A percentile compares a stretch with the other conserved stretches of the same genome.
phyloP scores from a whole-genome alignment of 2,113 vertebrate genomes.

The Mastomys natalensis region DNA sequence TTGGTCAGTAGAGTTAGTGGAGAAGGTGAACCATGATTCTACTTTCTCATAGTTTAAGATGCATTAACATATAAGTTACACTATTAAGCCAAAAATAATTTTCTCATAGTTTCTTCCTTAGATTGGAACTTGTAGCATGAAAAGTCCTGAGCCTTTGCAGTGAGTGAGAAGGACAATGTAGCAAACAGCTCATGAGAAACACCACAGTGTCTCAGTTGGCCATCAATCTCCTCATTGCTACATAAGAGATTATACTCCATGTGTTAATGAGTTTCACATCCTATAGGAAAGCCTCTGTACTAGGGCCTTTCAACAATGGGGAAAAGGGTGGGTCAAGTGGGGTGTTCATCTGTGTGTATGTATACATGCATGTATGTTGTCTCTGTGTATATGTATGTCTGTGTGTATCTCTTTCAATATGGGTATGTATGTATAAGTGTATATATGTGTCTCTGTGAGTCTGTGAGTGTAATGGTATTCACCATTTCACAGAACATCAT shows the following conservation, averaged over 20 bases:
- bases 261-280: not conserved
- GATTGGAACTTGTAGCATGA: not conserved
- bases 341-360: not conserved
- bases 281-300: not conserved
- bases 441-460: not conserved
- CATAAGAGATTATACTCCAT: not conserved
- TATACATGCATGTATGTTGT: not conserved
- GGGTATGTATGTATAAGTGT: not conserved
- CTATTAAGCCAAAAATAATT: not conserved
- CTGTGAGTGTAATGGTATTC: not conserved
- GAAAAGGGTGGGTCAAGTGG: not conserved
- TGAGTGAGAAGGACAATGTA: not conserved
- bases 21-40: not conserved
- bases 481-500: not conserved
- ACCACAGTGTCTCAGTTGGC: not conserved
- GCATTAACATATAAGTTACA: no score
- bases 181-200: not conserved
- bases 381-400: not conserved
- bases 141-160: not conserved
- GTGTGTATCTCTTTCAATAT: not conserved
- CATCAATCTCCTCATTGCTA: not conserved
- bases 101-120: not conserved
- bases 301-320: not conserved
- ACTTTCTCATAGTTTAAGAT: not conserved
- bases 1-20: not conserved